phyloP scores from a whole-genome alignment of 2,797 vertebrate species.

The Pelodytes ibericus region DNA sequence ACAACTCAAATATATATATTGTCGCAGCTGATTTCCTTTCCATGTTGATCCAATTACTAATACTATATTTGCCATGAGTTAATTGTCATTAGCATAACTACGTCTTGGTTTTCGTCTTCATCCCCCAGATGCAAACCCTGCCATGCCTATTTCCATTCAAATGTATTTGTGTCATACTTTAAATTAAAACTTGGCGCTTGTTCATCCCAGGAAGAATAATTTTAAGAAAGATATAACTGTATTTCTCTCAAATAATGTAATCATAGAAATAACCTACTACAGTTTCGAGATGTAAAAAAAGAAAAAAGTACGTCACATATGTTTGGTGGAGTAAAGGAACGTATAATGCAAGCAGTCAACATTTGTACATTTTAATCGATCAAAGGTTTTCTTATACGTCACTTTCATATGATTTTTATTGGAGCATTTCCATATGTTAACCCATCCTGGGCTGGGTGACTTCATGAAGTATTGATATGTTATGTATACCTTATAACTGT shows the following conservation, averaged over 20 bases:
- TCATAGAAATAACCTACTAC: no score
- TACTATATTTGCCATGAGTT: conserved; percentile 10
- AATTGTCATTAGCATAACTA: conserved; percentile 21
- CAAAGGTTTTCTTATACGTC: no score
- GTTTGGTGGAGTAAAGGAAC: no score
- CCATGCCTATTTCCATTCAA: conserved; percentile 16
- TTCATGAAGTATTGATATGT: no score
- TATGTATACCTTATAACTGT: no score
- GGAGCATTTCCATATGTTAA: no score
- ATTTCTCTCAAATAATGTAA: neutral
- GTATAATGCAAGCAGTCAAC: no score
- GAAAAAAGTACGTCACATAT: no score
- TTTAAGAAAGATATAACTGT: neutral
- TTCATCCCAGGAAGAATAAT: neutral
- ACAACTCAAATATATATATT: conserved; percentile 3
- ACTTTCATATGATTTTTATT: no score
- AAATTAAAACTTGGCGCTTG: conserved; percentile 32
- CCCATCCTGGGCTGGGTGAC: no score
- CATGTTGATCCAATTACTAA: conserved; percentile 32
- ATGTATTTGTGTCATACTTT: conserved; percentile 19
- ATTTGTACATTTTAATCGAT: no score
- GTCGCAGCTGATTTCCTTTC: conserved; percentile 10
- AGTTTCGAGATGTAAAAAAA: no score
- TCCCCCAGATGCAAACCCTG: conserved; percentile 15
- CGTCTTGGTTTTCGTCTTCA: conserved; percentile 29